phyloP scores from a whole-genome alignment of 2,113 vertebrate species.

The Charina bottae region DNA sequence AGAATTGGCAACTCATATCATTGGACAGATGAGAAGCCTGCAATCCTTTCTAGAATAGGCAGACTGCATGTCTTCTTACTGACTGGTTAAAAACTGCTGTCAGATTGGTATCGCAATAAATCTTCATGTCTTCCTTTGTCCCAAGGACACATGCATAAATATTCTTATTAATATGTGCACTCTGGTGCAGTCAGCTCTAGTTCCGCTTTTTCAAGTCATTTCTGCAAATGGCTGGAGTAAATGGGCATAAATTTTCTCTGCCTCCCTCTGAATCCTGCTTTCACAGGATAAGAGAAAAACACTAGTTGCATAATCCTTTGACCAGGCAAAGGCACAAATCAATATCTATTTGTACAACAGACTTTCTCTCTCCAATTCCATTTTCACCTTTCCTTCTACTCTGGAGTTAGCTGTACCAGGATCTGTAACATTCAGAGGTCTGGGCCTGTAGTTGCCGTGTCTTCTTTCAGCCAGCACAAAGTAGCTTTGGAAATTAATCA shows the following conservation, averaged over 20 bases:
- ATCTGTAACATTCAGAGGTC: background rate
- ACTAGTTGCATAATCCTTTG: background rate
- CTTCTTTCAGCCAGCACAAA: rapidly evolving
- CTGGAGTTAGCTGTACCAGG: background rate
- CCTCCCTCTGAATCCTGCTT: background rate
- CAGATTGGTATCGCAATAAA: conserved; percentile 20
- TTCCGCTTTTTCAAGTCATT: background rate
- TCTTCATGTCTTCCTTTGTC: background rate
- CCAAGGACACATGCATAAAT: conserved; percentile 19
- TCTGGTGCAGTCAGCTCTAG: background rate
- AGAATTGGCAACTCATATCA: conserved; percentile 26
- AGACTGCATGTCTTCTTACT: conserved; percentile 7
- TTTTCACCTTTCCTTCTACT: background rate
- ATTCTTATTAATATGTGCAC: background rate
- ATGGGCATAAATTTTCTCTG: background rate
- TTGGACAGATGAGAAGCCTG: conserved; percentile 9
- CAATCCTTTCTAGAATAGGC: background rate
- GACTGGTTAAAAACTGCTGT: conserved; percentile 31
- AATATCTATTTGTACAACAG: background rate
- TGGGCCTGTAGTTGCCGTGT: background rate
- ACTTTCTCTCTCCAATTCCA: background rate
- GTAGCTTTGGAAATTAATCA: background rate
- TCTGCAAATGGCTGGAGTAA: background rate
- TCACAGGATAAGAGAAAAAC: background rate
- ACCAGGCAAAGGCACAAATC: background rate